phyloP scores from a whole-genome alignment of 2,888 invertebrate species.

The Serripes groenlandicus region DNA sequence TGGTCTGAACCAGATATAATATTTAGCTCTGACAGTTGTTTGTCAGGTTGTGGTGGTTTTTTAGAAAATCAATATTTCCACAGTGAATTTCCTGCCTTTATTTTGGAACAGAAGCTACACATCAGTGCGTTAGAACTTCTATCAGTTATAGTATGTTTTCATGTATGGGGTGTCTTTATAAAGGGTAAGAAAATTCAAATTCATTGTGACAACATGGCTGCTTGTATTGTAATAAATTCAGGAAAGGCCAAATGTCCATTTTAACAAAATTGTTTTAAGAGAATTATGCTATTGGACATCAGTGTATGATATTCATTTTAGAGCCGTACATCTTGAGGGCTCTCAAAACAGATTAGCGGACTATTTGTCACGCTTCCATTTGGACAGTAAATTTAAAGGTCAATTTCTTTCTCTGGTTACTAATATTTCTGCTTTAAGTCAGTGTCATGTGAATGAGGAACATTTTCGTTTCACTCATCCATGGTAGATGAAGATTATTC shows the following conservation, averaged over 20 bases:
- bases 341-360: neutral
- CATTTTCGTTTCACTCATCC: neutral
- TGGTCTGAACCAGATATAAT: slow-evolving; percentile 27
- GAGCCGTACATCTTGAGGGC: neutral
- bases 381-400: neutral
- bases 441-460: too few species aligned
- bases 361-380: neutral
- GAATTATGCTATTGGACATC: slow-evolving; percentile 16
- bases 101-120: slow-evolving; percentile 15
- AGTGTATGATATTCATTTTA: neutral
- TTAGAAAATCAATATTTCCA: slow-evolving; percentile 16
- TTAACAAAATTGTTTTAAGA: slow-evolving; percentile 15
- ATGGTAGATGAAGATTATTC: too few species aligned
- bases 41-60: slow-evolving; percentile 33
- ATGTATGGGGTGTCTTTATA: slow-evolving; percentile 20
- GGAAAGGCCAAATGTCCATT: neutral
- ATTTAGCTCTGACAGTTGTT: slow-evolving; percentile 27
- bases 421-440: too few species aligned
- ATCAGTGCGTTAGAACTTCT: slow-evolving; percentile 43
- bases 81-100: slow-evolving; percentile 18
- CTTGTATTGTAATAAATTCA: slow-evolving; percentile 18
- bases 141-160: slow-evolving; percentile 30
- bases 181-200: neutral
- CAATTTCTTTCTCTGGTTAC: neutral
- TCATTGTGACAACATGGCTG: slow-evolving; percentile 12